These are phyloP conservation scores for Aleiodes leptofemur DNA, from an alignment of 2,888 invertebrate genomes.

Conservation along the genomic window DNA sequence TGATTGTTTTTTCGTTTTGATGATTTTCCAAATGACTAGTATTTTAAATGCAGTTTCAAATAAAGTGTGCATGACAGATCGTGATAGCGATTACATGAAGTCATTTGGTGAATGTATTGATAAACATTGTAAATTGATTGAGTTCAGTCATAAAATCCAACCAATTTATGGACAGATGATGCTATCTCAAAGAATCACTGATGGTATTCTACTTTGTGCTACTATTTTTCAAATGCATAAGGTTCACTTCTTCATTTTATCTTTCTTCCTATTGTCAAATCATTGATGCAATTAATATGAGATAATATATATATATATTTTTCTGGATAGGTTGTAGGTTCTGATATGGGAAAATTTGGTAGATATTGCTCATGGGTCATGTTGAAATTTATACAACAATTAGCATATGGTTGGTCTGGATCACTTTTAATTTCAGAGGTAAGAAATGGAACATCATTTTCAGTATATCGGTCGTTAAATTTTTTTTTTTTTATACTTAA, in stretches of 20 bases:
- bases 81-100: neutral
- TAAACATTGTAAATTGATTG: conserved; percentile 21
- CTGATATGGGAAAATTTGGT: neutral
- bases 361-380: neutral
- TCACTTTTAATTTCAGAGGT: conserved; percentile 11
- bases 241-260: conserved; percentile 43
- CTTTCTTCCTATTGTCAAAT: neutral
- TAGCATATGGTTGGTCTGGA: conserved; percentile 5
- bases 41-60: neutral
- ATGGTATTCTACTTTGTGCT: conserved; percentile 60
- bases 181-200: conserved; percentile 57
- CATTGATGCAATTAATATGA: neutral
- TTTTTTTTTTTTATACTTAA: no score
- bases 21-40: neutral
- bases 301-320: no score
- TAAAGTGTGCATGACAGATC: neutral
- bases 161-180: conserved; percentile 60
- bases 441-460: neutral
- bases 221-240: conserved; percentile 59
- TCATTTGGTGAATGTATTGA: conserved; percentile 2
- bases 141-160: conserved; percentile 37
- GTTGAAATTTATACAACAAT: neutral
- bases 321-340: neutral
- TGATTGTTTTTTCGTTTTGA: conserved; percentile 14
- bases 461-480: no score